phyloP scores from a whole-genome alignment of 35 echinoderm and acorn worm genomes.

The Heliocidaris erythrogramma region DNA sequence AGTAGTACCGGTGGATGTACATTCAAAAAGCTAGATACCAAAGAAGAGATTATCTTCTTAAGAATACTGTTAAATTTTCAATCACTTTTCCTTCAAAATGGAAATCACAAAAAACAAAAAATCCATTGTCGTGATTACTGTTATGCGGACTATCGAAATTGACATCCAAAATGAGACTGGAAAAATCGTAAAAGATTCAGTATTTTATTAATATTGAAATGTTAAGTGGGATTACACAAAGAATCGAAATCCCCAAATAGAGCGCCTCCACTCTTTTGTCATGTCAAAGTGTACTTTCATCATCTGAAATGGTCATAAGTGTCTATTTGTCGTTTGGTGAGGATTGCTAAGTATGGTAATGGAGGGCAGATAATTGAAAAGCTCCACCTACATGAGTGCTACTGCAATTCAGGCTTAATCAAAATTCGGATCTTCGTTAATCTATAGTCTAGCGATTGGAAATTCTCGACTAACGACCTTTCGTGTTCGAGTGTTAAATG shows the following conservation, averaged over 20 bases:
- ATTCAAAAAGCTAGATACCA: too few species aligned
- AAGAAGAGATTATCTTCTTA: too few species aligned
- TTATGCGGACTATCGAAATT: too few species aligned
- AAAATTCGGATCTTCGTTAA: neutral
- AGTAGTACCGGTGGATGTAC: too few species aligned
- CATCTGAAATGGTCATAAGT: constrained; percentile 2
- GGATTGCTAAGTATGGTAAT: neutral
- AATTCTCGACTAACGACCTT: neutral
- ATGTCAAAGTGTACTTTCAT: neutral
- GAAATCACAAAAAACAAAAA: too few species aligned
- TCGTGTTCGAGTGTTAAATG: neutral
- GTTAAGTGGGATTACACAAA: neutral
- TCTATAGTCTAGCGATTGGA: neutral
- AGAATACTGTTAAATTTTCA: too few species aligned
- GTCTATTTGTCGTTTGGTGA: neutral
- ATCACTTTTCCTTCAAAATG: too few species aligned
- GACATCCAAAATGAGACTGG: neutral
- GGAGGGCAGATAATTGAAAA: constrained; percentile 2
- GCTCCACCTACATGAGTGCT: constrained; percentile 5
- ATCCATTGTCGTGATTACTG: too few species aligned
- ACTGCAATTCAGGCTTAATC: neutral
- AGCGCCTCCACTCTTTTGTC: neutral
- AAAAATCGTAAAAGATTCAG: neutral
- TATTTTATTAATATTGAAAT: neutral
- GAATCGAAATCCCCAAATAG: neutral